These are phyloP conservation scores for Drosophila sproati DNA, from an alignment of 1,140 invertebrate genomes.

Conservation along the genomic window DNA sequence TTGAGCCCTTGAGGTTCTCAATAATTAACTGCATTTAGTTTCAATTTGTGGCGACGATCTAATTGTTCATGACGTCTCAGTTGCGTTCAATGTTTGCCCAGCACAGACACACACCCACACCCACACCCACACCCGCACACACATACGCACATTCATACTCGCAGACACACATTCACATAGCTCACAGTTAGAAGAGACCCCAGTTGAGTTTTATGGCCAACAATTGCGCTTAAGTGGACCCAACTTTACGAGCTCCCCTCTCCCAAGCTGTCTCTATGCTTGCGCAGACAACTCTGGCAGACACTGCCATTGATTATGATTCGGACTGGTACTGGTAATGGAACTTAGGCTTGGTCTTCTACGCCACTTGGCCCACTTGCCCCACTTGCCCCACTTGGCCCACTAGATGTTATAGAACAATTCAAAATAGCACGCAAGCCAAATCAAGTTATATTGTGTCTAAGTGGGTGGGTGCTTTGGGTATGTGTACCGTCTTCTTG, in stretches of 20 bases:
- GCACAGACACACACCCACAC: neutral
- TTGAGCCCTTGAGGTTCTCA: conserved; percentile 25
- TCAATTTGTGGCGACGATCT: conserved; percentile 73
- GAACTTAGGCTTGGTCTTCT: conserved; percentile 32
- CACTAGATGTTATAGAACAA: conserved; percentile 33
- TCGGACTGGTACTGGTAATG: conserved; percentile 20
- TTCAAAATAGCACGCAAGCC: conserved; percentile 77
- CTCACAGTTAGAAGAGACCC: conserved; percentile 7
- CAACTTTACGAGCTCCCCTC: conserved; percentile 73
- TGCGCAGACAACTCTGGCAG: neutral
- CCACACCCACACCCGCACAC: neutral
- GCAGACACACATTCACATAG: neutral
- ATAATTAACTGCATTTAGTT: conserved; percentile 74
- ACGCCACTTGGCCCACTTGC: neutral
- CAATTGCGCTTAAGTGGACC: conserved; percentile 78
- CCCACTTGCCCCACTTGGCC: neutral
- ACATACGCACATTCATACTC: no score
- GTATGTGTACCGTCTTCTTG: conserved; percentile 36
- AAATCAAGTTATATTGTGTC: conserved; percentile 62
- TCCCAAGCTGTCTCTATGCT: conserved; percentile 6
- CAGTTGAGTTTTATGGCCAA: conserved; percentile 71
- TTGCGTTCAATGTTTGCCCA: conserved; percentile 34
- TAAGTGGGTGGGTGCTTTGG: conserved; percentile 5
- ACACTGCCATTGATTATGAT: conserved; percentile 1
- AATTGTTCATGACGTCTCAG: conserved; percentile 69